phyloP scores from a whole-genome alignment of 1,140 invertebrate species.

The Saccostrea echinata region DNA sequence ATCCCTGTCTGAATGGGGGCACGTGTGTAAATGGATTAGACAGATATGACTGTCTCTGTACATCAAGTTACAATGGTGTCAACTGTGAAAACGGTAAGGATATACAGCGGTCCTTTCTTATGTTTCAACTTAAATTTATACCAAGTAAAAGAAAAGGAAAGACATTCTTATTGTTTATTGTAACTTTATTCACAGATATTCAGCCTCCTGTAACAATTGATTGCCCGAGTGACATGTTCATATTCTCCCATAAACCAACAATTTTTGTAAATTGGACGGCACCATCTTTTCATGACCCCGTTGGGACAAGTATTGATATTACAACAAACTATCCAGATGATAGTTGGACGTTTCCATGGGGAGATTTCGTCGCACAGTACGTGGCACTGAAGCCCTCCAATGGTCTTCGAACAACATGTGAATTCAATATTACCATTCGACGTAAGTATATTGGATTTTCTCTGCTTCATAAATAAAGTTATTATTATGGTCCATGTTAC shows the following conservation, averaged over 20 bases:
- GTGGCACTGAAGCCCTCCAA: constrained; percentile 60
- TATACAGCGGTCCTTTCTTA: too few relatives aligned
- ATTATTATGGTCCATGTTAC: too few relatives aligned
- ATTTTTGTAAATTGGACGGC: constrained; percentile 54
- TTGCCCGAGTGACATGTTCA: constrained; percentile 47
- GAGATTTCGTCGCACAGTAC: constrained; percentile 62
- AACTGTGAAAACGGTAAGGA: constrained; percentile 67
- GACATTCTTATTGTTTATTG: neutral
- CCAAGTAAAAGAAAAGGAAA: too few relatives aligned
- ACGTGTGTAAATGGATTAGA: constrained; percentile 85
- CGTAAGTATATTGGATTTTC: constrained; percentile 54
- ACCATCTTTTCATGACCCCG: constrained; percentile 61
- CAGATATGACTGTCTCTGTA: constrained; percentile 87
- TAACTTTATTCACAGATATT: constrained; percentile 51
- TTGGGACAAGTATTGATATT: constrained; percentile 48
- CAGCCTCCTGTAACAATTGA: constrained; percentile 60
- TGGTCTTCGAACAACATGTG: constrained; percentile 62
- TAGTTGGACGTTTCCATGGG: constrained; percentile 61
- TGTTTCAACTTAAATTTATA: too few relatives aligned
- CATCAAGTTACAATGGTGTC: constrained; percentile 64
- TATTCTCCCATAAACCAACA: constrained; percentile 29
- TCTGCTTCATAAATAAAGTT: too few relatives aligned
- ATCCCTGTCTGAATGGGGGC: constrained; percentile 88
- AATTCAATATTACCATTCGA: constrained; percentile 58
- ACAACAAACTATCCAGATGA: constrained; percentile 58